phyloP scores from a whole-genome alignment of 2,113 vertebrate genomes.

The Fulica atra region DNA sequence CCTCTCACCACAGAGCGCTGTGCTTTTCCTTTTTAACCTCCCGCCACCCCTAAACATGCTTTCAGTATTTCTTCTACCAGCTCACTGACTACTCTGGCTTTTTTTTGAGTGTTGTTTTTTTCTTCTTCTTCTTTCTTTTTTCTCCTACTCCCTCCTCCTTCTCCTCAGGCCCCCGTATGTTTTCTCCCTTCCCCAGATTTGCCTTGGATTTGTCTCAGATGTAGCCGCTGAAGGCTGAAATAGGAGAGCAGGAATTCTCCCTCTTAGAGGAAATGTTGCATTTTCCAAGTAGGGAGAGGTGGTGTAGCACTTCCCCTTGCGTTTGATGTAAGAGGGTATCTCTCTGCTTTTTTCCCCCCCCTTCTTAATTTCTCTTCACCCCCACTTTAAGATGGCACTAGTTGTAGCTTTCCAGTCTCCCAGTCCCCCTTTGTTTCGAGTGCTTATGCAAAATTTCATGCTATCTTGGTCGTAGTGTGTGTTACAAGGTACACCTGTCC shows the following conservation, averaged over 20 bases:
- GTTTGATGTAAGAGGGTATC: not conserved
- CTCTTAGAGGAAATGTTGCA: not conserved
- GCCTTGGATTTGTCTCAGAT: not conserved
- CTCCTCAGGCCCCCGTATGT: not conserved
- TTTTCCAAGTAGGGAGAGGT: not conserved
- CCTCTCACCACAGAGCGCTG: accelerated
- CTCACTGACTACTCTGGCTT: not conserved
- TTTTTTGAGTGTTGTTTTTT: not conserved
- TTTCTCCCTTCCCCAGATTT: not conserved
- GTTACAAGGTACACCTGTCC: not conserved
- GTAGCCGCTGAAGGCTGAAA: not conserved
- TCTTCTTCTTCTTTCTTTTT: not conserved
- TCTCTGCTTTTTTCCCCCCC: accelerated
- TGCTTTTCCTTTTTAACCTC: not conserved
- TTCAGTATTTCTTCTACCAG: not conserved
- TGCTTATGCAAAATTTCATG: not conserved
- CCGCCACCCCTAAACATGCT: not conserved
- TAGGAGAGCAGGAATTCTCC: not conserved
- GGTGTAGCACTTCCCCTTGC: not conserved
- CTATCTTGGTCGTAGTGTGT: accelerated
- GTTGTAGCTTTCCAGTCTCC: not conserved
- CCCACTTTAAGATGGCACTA: not conserved
- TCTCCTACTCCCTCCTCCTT: no score
- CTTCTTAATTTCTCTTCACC: not conserved
- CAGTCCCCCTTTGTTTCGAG: not conserved